Base-by-base conservation (phyloP, 2,113 vertebrate species). In the Pyxicephalus adspersus region DNA sequence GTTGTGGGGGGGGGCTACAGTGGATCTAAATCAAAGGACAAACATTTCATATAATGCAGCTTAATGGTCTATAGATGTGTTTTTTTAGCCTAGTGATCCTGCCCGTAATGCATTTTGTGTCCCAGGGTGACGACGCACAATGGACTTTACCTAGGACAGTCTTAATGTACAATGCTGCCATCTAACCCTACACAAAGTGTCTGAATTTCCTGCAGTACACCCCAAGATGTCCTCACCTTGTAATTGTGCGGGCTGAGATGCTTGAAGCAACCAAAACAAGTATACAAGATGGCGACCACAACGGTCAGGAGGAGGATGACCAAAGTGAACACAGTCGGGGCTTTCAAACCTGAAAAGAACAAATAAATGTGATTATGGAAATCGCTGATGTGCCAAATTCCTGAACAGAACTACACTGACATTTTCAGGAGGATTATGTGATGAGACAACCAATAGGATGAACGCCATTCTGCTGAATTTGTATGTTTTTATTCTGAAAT, bases 191-290 rank as follows among this genome's bases (percentile, higher is more conserved):
- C 20, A 16, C 3, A 25, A 3, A 52, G n/a, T 34, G 0, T 51
- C 19, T 0, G 0, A 19, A 15, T n/a, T n/a, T n/a, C n/a, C n/a
- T n/a, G 9, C 6, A 20, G 18, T 3, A 50, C 3, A 22, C 22
- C 4, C 7, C 4, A 51, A 72, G 29, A 26, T 54, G 22, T 45
- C 38, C 90, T 92, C 88, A 99, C 98, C 89, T 85, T 90, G 9
- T 98, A 98, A 87, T 95, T 94, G 85, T 94, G 87, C 0, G 96
- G 95, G 82, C 94, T 96, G 86, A 98, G 94, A 88, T 98, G 95
- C 87, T 93, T 95, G 85, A 99, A 96, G 83, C 91, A 91, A 45
- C 94, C 95, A 15, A 98, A 98, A 90, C 95, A 97, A 83, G 95
- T 92, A 80, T 94, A 94, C 86, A 88, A 81, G 80, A 98, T 26